phyloP scores from a whole-genome alignment of 2,888 invertebrate genomes.

The Tiliacea aurago region DNA sequence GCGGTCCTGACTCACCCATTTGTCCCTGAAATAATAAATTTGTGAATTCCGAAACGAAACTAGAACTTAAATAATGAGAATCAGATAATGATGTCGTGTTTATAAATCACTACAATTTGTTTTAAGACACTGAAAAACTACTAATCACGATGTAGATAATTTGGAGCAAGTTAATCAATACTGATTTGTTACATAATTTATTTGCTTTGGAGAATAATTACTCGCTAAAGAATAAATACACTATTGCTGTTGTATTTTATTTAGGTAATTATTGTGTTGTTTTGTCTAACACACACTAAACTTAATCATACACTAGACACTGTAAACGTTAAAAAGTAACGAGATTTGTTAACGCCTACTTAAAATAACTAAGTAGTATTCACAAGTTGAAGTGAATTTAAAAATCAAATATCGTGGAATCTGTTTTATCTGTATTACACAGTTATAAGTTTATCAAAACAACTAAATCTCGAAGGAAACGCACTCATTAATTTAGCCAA shows the following conservation, averaged over 20 bases:
- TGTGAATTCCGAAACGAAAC: conserved; percentile 30
- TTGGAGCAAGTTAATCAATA: conserved; percentile 45
- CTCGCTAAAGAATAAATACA: conserved; percentile 10
- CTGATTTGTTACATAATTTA: conserved; percentile 50
- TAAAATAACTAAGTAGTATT: not conserved
- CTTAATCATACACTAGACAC: not conserved
- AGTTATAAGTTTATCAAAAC: conserved; percentile 12
- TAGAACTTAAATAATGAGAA: conserved; percentile 47
- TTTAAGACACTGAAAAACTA: conserved; percentile 43
- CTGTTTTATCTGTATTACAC: conserved; percentile 19
- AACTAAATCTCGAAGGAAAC: conserved; percentile 29
- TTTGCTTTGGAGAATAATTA: conserved; percentile 39
- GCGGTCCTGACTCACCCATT: conserved; percentile 93
- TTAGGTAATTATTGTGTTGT: not conserved
- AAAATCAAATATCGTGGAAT: conserved; percentile 3
- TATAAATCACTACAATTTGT: conserved; percentile 56
- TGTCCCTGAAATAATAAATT: conserved; percentile 87
- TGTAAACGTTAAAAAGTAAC: conserved; percentile 3
- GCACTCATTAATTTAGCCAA: conserved; percentile 40
- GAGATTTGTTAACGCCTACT: not conserved
- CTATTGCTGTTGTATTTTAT: not conserved
- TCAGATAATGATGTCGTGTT: conserved; percentile 49
- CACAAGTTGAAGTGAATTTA: not conserved
- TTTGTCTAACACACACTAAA: not conserved
- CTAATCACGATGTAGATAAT: conserved; percentile 46